A percentile compares a stretch with the other conserved stretches of the same genome.
phyloP scores from a whole-genome alignment of 2,888 invertebrate genomes.

The Drosophila borealis region DNA sequence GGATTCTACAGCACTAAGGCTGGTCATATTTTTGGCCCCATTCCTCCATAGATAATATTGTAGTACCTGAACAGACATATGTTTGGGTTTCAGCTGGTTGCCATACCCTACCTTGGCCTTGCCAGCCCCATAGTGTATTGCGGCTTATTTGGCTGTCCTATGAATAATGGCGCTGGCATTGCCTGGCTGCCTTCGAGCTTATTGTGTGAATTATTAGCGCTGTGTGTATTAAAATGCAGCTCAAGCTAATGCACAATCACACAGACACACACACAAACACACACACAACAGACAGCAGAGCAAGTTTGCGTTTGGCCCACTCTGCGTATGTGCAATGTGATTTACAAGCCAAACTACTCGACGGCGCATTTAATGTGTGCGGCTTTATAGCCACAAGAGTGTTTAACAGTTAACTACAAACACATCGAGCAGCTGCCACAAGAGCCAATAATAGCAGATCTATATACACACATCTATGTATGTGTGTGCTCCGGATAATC shows the following conservation, averaged over 20 bases:
- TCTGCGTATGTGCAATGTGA: constrained; percentile 70
- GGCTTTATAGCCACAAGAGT: constrained; percentile 48
- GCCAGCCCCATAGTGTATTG: constrained; percentile 1
- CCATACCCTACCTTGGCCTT: background rate
- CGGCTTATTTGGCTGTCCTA: constrained; percentile 51
- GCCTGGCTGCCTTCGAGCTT: constrained; percentile 55
- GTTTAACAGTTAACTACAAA: constrained; percentile 49
- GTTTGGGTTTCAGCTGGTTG: constrained; percentile 32
- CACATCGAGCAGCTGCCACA: constrained; percentile 22
- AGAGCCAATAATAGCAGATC: constrained; percentile 29
- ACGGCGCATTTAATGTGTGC: constrained; percentile 55
- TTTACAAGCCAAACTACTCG: constrained; percentile 59
- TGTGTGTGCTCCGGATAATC: constrained; percentile 4
- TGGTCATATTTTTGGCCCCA: constrained; percentile 57
- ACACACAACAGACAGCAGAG: constrained; percentile 24
- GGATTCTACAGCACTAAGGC: constrained; percentile 33
- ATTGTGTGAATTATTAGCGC: constrained; percentile 76
- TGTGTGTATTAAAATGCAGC: constrained; percentile 79
- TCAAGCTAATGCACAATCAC: constrained; percentile 66
- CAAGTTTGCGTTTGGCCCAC: constrained; percentile 34
- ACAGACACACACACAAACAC: constrained; percentile 12
- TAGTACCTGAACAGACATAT: constrained; percentile 55
- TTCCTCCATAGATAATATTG: constrained; percentile 8
- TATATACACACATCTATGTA: background rate
- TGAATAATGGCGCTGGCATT: constrained; percentile 68